Conservation (phyloP, 2,888 invertebrate species). For the Pyrgus malvae region DNA sequence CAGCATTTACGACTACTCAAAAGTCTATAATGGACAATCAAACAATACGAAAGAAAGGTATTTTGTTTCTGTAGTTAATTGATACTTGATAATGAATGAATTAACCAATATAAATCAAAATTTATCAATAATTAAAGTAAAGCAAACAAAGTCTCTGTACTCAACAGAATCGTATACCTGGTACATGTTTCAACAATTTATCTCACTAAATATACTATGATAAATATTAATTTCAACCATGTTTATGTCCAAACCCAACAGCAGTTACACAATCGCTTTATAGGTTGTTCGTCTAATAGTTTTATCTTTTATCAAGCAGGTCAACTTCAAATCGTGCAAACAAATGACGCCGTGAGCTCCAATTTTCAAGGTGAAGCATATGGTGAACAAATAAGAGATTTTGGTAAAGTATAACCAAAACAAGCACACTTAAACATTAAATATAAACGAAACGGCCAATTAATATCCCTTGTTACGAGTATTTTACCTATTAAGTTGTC, state of each 20-base stretch:
- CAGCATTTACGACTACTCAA: constrained; percentile 84
- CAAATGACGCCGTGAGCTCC: constrained; percentile 69
- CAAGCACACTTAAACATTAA: background rate
- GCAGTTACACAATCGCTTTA: no score
- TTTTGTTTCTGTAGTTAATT: constrained; percentile 5
- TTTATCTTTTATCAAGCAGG: constrained; percentile 47
- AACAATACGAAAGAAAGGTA: constrained; percentile 74
- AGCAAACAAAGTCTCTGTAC: no score
- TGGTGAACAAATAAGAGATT: constrained; percentile 70
- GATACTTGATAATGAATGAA: no score
- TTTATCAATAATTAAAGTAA: no score
- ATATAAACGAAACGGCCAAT: no score
- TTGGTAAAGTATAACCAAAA: constrained; percentile 48
- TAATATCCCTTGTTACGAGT: no score
- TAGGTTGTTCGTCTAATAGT: background rate
- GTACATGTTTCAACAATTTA: no score
- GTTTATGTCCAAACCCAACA: no score
- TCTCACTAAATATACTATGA: no score
- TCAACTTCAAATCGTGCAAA: constrained; percentile 56
- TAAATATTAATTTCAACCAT: no score
- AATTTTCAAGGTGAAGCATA: constrained; percentile 74
- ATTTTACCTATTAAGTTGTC: no score
- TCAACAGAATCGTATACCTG: no score
- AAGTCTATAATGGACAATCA: constrained; percentile 69
- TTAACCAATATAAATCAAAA: constrained; percentile 1